phyloP scores from a whole-genome alignment of 2,113 vertebrate species.

The Azemiops feae region DNA sequence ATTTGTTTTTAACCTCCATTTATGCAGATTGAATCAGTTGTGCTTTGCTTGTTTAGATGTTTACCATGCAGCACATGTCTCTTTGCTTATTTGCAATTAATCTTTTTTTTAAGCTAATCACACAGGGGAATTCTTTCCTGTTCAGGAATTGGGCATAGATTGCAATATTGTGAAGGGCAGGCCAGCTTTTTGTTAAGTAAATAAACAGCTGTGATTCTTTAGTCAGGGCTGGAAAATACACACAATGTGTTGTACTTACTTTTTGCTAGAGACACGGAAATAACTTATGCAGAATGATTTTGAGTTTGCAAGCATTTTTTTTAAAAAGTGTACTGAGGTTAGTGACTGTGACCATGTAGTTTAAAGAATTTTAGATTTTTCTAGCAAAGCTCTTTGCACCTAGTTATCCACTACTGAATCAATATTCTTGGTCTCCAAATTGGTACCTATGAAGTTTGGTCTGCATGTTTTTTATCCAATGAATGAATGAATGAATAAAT shows the following conservation, averaged over 20 bases:
- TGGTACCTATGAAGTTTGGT: background rate
- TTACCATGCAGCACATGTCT: slow-evolving; percentile 30
- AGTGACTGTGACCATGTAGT: background rate
- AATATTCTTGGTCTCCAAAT: background rate
- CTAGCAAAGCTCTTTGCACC: background rate
- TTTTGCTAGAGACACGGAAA: background rate
- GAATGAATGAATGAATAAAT: background rate
- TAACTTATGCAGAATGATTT: background rate
- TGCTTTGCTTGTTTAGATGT: background rate
- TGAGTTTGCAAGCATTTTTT: slow-evolving; percentile 1
- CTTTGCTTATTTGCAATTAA: slow-evolving; percentile 24
- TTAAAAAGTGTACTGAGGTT: background rate
- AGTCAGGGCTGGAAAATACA: background rate
- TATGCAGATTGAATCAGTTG: background rate
- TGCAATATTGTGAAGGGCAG: slow-evolving; percentile 19
- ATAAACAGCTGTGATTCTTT: background rate
- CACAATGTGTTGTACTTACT: background rate
- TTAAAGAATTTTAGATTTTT: background rate
- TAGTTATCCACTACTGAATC: background rate
- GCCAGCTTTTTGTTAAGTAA: slow-evolving; percentile 8
- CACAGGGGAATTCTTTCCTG: background rate
- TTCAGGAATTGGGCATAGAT: slow-evolving; percentile 12
- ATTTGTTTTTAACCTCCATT: slow-evolving; percentile 20
- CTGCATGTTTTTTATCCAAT: background rate
- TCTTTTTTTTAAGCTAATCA: slow-evolving; percentile 28